phyloP scores from a whole-genome alignment of 1,140 invertebrate species.

The Heterodera carotae region DNA sequence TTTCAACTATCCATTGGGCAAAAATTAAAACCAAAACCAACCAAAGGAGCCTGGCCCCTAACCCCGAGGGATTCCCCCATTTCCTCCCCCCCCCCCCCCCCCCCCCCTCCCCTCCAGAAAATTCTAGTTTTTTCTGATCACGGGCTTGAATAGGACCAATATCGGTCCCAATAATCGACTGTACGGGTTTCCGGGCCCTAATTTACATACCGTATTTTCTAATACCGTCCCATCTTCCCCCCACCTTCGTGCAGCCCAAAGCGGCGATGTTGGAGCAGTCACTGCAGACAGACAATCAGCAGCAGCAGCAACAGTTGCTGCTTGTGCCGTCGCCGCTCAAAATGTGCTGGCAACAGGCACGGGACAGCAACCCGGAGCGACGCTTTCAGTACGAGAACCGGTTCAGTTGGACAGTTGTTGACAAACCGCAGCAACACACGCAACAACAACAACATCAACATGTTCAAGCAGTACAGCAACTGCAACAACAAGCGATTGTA shows the following conservation, averaged over 20 bases:
- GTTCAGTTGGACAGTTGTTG: constrained; percentile 33
- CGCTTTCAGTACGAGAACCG: constrained; percentile 49
- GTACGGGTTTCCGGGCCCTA: too few relatives aligned
- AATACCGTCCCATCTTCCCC: too few relatives aligned
- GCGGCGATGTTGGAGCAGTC: not conserved
- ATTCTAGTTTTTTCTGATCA: too few relatives aligned
- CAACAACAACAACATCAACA: not conserved
- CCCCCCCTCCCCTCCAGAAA: too few relatives aligned
- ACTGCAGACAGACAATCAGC: constrained; percentile 9
- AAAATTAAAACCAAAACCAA: too few relatives aligned
- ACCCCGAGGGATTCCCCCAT: too few relatives aligned
- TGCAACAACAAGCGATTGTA: not conserved
- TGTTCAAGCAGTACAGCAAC: not conserved
- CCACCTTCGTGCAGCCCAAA: not conserved
- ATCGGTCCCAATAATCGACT: too few relatives aligned
- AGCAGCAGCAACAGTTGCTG: constrained; percentile 25
- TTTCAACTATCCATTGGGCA: too few relatives aligned
- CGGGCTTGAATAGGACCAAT: too few relatives aligned
- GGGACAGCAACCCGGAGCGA: constrained; percentile 42
- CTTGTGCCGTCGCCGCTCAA: constrained; percentile 1
- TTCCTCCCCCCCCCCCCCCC: too few relatives aligned
- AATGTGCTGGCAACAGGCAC: constrained; percentile 49
- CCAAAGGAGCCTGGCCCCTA: too few relatives aligned
- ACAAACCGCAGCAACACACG: not conserved
- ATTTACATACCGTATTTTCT: too few relatives aligned